Evolutionary conservation across 2,888 invertebrate species (phyloP), one percentile per base, ranked within the genome.

Genomic region (Stegophylla sp.): DNA sequence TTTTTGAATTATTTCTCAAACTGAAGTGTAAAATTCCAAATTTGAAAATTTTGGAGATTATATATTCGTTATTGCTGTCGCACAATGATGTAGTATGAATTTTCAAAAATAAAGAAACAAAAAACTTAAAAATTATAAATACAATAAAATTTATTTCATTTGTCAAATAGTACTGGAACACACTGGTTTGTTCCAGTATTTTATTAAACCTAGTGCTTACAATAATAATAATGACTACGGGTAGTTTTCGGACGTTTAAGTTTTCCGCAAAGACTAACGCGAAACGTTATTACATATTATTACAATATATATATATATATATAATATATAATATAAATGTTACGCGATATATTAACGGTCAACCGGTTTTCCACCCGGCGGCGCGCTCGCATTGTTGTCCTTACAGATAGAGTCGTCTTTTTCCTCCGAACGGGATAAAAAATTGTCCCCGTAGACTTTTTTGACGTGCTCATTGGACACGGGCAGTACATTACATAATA

Each of bases 381-480:
- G 48, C 51, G 43, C 26, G 63, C 51, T 23, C 26, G 63, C 28
- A 51, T 63, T 75, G 63, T 75, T 75, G 63, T 63, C 63, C 63
- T 51, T 15, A 20, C 20, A 51, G 74, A 73, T 75, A 75, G 48
- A 75, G 74, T 75, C 63, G 63, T 75, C 74, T 63, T 75, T 67
- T 45, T 28, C 63, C 63, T 28, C 63, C 63, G 17, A 75, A 64
- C 28, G 34, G 63, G 17, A 75, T 64, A 74, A 75, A 74, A 63
- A 75, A 75, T 63, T 17, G 74, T 64, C 34, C 34, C 51, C 74
- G 63, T 51, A 48, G 74, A 75, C 74, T 75, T 75, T 75, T 75
- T 75, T 51, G 74, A 63, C 74, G 34, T 75, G 48, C 51, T 48
- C 74, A 75, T 75, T 75, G 74, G 74, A 63, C 63, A 75, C 74